Percentiles rank a stretch among this genome's conserved stretches.
Evolutionary conservation across 2,797 vertebrate genomes (phyloP).

Genomic region (Enteromius thamalakanensis): DNA sequence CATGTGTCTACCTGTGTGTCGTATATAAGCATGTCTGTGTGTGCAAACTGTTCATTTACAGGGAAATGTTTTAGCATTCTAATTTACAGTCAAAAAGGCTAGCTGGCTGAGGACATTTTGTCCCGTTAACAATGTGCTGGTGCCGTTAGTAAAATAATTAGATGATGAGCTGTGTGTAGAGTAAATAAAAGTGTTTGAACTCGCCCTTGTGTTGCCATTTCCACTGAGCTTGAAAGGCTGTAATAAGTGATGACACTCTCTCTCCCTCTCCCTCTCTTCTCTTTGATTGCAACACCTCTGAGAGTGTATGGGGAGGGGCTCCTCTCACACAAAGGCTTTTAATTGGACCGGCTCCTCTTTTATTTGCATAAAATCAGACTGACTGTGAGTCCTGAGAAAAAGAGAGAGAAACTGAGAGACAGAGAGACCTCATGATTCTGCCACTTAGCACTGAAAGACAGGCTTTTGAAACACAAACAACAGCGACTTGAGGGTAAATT

Average conservation of each 20-base stretch:
- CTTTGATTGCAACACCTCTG: conserved; percentile 64
- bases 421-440: conserved; percentile 42
- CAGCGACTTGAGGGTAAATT: conserved; percentile 29
- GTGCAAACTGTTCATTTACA: conserved; percentile 35
- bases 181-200: conserved; percentile 60
- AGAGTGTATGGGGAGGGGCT: conserved; percentile 69
- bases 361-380: conserved; percentile 67
- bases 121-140: conserved; percentile 51
- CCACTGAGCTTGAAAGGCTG: conserved; percentile 51
- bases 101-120: conserved; percentile 30
- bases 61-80: conserved; percentile 19
- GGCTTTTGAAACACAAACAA: conserved; percentile 49
- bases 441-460: conserved; percentile 28
- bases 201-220: conserved; percentile 51
- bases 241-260: conserved; percentile 59
- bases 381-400: conserved; percentile 32
- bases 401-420: conserved; percentile 10
- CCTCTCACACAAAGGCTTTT: conserved; percentile 75
- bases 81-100: conserved; percentile 41
- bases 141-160: conserved; percentile 53
- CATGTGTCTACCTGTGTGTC: not conserved
- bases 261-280: conserved; percentile 45
- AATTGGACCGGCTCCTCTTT: conserved; percentile 76
- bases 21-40: not conserved
- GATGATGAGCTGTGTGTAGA: conserved; percentile 51